Percentiles rank a stretch among this genome's conserved stretches.
phyloP scores from a whole-genome alignment of 2,113 vertebrate genomes.

The Ondatra zibethicus region DNA sequence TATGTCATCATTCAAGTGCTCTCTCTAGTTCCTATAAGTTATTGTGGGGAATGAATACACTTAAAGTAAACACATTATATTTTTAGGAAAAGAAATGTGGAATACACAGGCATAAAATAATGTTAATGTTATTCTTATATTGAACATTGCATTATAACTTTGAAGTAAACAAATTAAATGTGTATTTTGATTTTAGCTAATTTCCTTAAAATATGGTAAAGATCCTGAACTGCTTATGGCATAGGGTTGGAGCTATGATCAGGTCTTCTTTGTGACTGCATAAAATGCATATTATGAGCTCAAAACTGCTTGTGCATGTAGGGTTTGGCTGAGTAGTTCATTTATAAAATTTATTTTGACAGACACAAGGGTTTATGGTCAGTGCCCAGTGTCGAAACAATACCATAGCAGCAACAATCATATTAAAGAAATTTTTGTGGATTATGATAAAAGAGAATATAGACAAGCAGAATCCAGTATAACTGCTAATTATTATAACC shows the following conservation, averaged over 20 bases:
- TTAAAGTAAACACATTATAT: not conserved
- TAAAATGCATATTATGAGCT: not conserved
- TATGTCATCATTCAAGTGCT: not conserved
- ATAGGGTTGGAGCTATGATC: not conserved
- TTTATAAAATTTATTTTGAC: not conserved
- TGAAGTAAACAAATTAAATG: not conserved
- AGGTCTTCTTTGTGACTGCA: not conserved
- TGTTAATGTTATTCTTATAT: not conserved
- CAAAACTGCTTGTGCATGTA: not conserved
- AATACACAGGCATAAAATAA: not conserved
- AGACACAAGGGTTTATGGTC: not conserved
- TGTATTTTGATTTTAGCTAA: not conserved
- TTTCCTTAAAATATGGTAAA: not conserved
- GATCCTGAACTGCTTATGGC: not conserved
- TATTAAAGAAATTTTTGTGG: constrained; percentile 31
- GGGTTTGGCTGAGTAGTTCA: accelerated
- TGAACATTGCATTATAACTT: not conserved
- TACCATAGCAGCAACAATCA: not conserved
- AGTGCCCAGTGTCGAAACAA: not conserved
- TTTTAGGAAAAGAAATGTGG: not conserved
- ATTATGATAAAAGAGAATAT: not conserved
- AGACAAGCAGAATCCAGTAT: not conserved
- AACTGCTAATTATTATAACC: not conserved
- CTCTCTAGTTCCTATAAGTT: not conserved
- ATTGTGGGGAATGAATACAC: not conserved